Evolutionary conservation across 2,888 invertebrate genomes (phyloP).

Genomic region (Leucophora obtusa): DNA sequence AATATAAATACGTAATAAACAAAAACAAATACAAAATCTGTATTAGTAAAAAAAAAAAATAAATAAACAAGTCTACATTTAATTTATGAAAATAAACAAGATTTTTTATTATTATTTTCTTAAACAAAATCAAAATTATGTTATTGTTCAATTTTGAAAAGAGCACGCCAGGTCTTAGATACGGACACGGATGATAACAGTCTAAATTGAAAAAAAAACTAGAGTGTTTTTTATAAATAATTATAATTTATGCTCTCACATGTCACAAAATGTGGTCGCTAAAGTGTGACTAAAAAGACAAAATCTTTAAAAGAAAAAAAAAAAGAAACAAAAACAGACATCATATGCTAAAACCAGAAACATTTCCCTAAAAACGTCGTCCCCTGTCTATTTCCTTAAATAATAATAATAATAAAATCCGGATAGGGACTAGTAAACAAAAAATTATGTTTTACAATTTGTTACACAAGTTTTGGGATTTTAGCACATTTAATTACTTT

Average conservation of each 20-base stretch:
- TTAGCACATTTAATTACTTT: no score
- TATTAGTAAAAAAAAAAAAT: background rate
- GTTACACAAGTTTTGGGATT: no score
- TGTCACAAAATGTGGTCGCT: constrained; percentile 2
- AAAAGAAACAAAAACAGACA: no score
- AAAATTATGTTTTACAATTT: no score
- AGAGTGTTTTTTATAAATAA: background rate
- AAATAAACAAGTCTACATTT: constrained; percentile 31
- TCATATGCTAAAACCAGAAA: no score
- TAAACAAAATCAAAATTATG: constrained; percentile 12
- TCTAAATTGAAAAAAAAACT: background rate
- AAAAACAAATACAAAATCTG: background rate
- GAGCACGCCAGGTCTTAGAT: background rate
- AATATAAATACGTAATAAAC: background rate
- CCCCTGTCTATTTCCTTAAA: no score
- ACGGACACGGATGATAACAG: background rate
- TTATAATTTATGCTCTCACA: constrained; percentile 28
- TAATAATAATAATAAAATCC: no score
- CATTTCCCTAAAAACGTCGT: background rate
- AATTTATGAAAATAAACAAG: constrained; percentile 34
- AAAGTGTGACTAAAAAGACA: constrained; percentile 14
- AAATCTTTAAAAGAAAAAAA: no score
- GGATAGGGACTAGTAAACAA: no score
- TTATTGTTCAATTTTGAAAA: constrained; percentile 17
- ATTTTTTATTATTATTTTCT: background rate